These are phyloP conservation scores for Entomobrya multifasciata DNA, from an alignment of 2,888 invertebrate species.

Conservation along the genomic window DNA sequence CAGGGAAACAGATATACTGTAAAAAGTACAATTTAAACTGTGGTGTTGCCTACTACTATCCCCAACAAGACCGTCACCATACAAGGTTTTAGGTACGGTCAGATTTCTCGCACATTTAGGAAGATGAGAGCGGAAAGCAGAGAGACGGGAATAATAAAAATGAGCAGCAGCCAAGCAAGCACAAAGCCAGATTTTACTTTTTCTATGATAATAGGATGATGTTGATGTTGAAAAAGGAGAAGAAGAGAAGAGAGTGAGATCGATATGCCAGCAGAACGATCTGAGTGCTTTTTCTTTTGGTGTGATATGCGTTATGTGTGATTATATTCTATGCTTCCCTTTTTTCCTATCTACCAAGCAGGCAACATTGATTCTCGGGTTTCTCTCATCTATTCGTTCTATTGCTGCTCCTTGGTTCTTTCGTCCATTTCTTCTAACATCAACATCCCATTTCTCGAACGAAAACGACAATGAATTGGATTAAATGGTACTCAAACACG, in stretches of 20 bases:
- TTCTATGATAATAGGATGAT: constrained; percentile 24
- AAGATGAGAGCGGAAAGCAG: constrained; percentile 29
- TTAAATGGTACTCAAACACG: constrained; percentile 47
- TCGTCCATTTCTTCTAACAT: constrained; percentile 43
- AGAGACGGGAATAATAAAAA: constrained; percentile 24
- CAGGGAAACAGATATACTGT: neutral
- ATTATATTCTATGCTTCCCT: constrained; percentile 10
- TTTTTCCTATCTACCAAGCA: constrained; percentile 53
- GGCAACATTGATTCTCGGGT: constrained; percentile 36
- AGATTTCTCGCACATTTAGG: constrained; percentile 19
- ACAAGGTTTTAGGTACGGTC: constrained; percentile 40
- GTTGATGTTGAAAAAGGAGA: neutral
- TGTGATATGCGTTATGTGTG: neutral
- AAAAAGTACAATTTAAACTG: neutral
- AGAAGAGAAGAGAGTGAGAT: constrained; percentile 50
- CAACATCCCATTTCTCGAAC: constrained; percentile 13
- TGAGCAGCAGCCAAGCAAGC: constrained; percentile 4
- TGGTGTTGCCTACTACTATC: neutral
- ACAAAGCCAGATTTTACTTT: constrained; percentile 42
- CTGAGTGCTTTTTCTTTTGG: neutral
- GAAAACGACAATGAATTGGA: constrained; percentile 48
- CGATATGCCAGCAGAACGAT: constrained; percentile 68
- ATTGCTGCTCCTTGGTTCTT: neutral
- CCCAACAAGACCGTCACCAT: neutral
- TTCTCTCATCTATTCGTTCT: neutral